A percentile compares a stretch with the other conserved stretches of the same genome.
These are phyloP conservation scores for Heliconius ethilla DNA, from an alignment of 2,888 invertebrate genomes.

Conservation along the genomic window DNA sequence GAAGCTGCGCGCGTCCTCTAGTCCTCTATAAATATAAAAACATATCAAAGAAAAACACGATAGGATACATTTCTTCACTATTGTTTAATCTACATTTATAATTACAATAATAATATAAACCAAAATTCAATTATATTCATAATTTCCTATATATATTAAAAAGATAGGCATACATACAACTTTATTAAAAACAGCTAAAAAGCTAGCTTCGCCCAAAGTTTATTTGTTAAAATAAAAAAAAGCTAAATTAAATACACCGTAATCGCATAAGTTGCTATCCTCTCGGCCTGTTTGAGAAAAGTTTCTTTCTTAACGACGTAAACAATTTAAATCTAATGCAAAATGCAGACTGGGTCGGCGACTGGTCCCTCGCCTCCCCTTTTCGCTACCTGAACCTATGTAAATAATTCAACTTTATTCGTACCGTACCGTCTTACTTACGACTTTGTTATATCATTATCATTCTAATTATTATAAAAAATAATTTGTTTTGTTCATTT, in stretches of 20 bases:
- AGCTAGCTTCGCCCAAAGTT: constrained; percentile 38
- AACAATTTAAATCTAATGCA: constrained; percentile 81
- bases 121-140: not conserved
- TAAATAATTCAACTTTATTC: constrained; percentile 74
- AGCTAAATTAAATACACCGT: constrained; percentile 57
- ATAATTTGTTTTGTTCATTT: not conserved
- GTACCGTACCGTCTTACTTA: constrained; percentile 30
- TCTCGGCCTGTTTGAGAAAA: constrained; percentile 63
- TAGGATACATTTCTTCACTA: no score
- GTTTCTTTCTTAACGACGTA: constrained; percentile 80
- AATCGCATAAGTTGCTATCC: constrained; percentile 55
- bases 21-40: no score
- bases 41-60: no score
- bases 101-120: not conserved
- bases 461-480: constrained; percentile 14
- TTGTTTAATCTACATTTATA: not conserved
- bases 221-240: constrained; percentile 25
- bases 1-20: no score
- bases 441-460: constrained; percentile 23
- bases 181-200: constrained; percentile 36
- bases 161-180: not conserved
- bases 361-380: constrained; percentile 54
- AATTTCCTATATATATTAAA: not conserved
- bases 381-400: constrained; percentile 63
- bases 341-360: constrained; percentile 71